Percentiles rank a stretch among this genome's conserved stretches.
Conservation (phyloP, 1,140 invertebrate species). For the Mizuhopecten yessoensis region DNA sequence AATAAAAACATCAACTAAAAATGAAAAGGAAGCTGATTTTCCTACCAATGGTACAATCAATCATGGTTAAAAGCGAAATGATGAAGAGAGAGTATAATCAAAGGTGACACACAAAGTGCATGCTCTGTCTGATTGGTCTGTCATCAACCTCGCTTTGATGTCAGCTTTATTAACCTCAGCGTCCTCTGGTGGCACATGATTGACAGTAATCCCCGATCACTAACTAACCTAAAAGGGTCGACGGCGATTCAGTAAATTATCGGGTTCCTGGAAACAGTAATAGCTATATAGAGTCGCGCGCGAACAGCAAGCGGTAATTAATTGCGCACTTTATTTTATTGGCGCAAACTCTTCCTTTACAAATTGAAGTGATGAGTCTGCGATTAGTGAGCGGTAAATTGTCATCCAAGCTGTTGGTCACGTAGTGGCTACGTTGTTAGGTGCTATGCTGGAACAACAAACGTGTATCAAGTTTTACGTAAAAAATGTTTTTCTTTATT, state of each 20-base stretch:
- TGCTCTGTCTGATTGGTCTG: conserved; percentile 37
- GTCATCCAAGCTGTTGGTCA: conserved; percentile 8
- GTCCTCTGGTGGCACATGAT: conserved; percentile 22
- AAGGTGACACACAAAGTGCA: conserved; percentile 37
- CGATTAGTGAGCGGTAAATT: conserved; percentile 33
- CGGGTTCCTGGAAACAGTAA: conserved; percentile 16
- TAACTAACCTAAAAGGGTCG: conserved; percentile 38
- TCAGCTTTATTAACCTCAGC: conserved; percentile 31
- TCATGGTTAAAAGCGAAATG: not conserved
- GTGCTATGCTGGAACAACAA: not conserved
- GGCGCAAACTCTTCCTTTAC: conserved; percentile 24
- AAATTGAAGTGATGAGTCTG: conserved; percentile 38
- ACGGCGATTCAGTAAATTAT: conserved; percentile 21
- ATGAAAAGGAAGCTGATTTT: not conserved
- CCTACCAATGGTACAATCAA: not conserved
- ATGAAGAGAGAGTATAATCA: conserved; percentile 17
- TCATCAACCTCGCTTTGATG: conserved; percentile 30
- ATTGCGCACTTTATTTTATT: conserved; percentile 39
- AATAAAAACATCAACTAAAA: not conserved
- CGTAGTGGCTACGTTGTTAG: not conserved
- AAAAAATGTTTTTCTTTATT: no score
- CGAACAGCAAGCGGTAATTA: conserved; percentile 37
- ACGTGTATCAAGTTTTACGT: not conserved
- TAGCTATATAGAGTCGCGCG: conserved; percentile 1
- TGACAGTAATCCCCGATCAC: conserved; percentile 31